Conservation (phyloP, 1,140 invertebrate genomes). For the Listronotus bonariensis region DNA sequence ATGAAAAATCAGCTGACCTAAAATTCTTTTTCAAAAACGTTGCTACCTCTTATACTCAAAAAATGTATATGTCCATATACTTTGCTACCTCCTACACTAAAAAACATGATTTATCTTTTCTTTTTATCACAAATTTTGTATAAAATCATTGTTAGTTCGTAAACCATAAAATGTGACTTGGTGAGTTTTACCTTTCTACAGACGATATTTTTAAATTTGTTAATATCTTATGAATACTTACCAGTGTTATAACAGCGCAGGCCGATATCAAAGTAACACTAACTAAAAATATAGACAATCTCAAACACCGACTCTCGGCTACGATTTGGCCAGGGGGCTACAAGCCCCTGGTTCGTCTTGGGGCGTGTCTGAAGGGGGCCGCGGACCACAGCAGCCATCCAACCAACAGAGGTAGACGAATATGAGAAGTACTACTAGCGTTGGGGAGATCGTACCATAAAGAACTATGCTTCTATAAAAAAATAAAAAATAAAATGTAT, state of each 20-base stretch:
- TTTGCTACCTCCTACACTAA: too few species aligned
- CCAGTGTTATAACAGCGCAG: conserved; percentile 72
- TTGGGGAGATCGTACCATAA: conserved; percentile 68
- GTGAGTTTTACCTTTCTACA: too few species aligned
- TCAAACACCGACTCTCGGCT: conserved; percentile 65
- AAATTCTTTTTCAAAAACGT: too few species aligned
- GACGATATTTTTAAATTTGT: too few species aligned
- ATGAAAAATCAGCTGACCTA: too few species aligned
- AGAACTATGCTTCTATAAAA: conserved; percentile 66
- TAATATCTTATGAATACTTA: conserved; percentile 55
- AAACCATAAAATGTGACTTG: too few species aligned
- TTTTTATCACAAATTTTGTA: too few species aligned
- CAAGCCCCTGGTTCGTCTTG: conserved; percentile 58
- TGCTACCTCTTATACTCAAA: too few species aligned
- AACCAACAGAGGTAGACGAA: conserved; percentile 68
- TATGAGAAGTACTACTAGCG: conserved; percentile 65
- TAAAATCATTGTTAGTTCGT: too few species aligned
- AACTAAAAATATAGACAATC: conserved; percentile 70
- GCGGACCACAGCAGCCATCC: conserved; percentile 55
- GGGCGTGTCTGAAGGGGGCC: conserved; percentile 54
- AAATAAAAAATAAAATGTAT: too few species aligned
- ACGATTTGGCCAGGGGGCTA: conserved; percentile 65
- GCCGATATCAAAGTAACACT: conserved; percentile 68
- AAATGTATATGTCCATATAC: too few species aligned
- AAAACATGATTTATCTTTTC: too few species aligned